These are phyloP conservation scores for Scolopax mira DNA, from an alignment of 2,113 vertebrate species.

Conservation along the genomic window DNA sequence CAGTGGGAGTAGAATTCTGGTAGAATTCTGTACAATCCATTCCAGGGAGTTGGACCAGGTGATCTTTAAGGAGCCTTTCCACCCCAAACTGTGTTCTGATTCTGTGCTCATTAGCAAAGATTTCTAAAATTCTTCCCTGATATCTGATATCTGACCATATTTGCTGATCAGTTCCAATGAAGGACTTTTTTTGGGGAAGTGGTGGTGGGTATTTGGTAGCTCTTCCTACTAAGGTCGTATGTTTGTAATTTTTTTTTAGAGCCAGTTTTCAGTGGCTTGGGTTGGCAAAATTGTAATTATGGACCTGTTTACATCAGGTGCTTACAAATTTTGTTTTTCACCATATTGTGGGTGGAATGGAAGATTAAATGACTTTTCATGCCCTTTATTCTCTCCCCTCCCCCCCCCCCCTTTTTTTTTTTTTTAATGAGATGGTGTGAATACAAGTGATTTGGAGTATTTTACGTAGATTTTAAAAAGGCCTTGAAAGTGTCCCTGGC, in stretches of 20 bases:
- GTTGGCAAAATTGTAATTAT: background rate
- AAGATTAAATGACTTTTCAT: background rate
- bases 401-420: accelerated
- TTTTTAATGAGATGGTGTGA: background rate
- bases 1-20: no score
- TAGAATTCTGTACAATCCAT: no score
- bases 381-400: background rate
- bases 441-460: background rate
- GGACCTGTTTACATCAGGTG: background rate
- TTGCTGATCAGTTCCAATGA: background rate
- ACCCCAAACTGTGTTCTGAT: background rate
- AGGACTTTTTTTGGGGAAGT: background rate
- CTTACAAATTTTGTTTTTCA: background rate
- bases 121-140: background rate
- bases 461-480: background rate
- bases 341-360: background rate
- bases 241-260: background rate
- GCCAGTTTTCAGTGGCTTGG: background rate
- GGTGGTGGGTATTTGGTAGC: background rate
- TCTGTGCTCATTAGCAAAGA: background rate
- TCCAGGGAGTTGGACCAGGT: no score
- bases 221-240: background rate
- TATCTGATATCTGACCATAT: background rate
- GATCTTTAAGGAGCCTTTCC: background rate
- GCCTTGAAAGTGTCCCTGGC: background rate